phyloP scores from a whole-genome alignment of 2,113 vertebrate genomes.

The Chloebia gouldiae region DNA sequence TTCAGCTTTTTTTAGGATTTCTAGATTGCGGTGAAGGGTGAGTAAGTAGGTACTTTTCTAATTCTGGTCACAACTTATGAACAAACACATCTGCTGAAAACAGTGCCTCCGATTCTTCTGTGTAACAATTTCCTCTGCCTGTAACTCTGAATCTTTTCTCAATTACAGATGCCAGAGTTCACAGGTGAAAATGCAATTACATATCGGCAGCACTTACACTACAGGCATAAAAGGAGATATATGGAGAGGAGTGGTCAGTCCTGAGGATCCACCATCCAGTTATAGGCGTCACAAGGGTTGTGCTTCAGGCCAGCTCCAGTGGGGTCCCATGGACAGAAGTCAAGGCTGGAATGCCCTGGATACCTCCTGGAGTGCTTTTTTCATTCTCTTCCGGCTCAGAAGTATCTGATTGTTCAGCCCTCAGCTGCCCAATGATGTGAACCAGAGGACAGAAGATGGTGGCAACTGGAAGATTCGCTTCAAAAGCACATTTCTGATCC shows the following conservation, averaged over 20 bases:
- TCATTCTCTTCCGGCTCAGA: not conserved
- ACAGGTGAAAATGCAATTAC: not conserved
- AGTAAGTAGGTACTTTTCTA: not conserved
- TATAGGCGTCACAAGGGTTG: not conserved
- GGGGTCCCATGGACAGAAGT: not conserved
- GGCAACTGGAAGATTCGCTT: not conserved
- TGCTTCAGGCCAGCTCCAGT: not conserved
- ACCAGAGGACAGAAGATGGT: not conserved
- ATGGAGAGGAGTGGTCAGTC: rapidly evolving
- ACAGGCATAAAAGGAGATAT: not conserved
- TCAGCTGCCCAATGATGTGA: not conserved
- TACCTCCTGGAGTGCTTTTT: not conserved
- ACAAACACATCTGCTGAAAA: not conserved
- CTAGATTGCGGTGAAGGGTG: not conserved
- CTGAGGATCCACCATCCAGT: not conserved
- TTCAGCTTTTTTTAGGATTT: not conserved
- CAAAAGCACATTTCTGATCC: not conserved
- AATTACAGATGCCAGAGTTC: not conserved
- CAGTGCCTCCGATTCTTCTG: not conserved
- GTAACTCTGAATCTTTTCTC: not conserved
- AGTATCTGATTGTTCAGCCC: not conserved
- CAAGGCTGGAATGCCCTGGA: not conserved
- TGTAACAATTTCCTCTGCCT: not conserved
- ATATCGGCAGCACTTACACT: not conserved
- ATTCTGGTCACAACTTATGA: not conserved